Conservation (phyloP, 2,113 vertebrate species). For the Clarias magur region DNA sequence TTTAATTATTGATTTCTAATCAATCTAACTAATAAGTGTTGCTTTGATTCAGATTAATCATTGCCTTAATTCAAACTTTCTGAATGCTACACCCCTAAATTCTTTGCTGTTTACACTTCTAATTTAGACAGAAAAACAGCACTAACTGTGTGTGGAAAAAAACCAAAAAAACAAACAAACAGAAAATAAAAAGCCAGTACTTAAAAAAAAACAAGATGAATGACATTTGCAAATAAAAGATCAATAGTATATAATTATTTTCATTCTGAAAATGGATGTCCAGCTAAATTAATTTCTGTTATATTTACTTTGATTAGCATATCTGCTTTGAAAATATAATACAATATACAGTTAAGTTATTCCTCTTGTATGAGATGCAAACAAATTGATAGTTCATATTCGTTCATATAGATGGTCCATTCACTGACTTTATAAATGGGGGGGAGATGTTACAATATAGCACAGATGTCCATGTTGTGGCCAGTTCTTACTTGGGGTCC, state of each 20-base stretch:
- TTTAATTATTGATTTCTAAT: neutral
- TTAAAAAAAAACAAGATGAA: neutral
- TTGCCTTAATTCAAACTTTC: no score
- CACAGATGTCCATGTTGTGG: slow-evolving; percentile 53
- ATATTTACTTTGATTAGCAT: slow-evolving; percentile 50
- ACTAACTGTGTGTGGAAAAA: slow-evolving; percentile 24
- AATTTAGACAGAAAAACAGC: slow-evolving; percentile 47
- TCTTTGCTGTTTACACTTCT: slow-evolving; percentile 22
- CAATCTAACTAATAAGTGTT: neutral
- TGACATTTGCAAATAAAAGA: slow-evolving; percentile 9
- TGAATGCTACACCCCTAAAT: neutral
- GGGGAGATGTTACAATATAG: slow-evolving; percentile 41
- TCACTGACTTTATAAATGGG: slow-evolving; percentile 76
- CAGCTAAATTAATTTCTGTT: slow-evolving; percentile 32
- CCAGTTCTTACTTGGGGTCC: slow-evolving; percentile 88
- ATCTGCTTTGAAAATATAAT: slow-evolving; percentile 67
- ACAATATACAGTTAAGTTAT: slow-evolving; percentile 67
- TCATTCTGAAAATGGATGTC: slow-evolving; percentile 23
- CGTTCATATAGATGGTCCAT: slow-evolving; percentile 67
- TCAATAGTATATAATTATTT: slow-evolving; percentile 11
- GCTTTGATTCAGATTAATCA: neutral
- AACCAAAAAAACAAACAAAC: slow-evolving; percentile 40
- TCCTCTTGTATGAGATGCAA: slow-evolving; percentile 62
- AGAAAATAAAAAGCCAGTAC: slow-evolving; percentile 36
- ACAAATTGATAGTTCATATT: slow-evolving; percentile 61